Base-by-base conservation (phyloP, 2,888 invertebrate genomes). In the Plebejus anna region DNA sequence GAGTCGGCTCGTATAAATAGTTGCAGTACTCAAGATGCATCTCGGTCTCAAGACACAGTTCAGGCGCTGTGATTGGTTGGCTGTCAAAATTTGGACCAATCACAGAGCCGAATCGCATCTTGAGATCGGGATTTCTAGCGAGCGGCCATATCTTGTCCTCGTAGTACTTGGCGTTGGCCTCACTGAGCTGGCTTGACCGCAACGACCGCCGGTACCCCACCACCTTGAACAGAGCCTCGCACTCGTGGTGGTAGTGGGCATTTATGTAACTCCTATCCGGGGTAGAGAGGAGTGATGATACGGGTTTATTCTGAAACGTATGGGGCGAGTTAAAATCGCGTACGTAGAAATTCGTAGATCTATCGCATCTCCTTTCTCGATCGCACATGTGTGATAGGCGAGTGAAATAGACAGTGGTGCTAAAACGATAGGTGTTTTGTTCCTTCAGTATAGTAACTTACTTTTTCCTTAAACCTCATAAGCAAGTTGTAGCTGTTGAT, bases 181-280 rank as follows among this genome's bases (percentile, higher is more conserved):
- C 72, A 0, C 81, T 82, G 5, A 88, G 71, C 3, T 80, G 76
- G 6, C 38, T 22, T 1, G 75, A 9, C 2, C 38, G 42, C 9
- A 22, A 57, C 22, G 47, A 42, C n/a, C 47, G n/a, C 71, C 71
- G 36, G 47, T 42, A 42, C 47, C 22, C 71, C 9, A 75, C 13
- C 0, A 77, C 79, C 2, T 81, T 79, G 0, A 83, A 51, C 1
- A 87, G 77, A 0, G 82, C 77, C 0, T 84, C 83, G 59, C 92
- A 92, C 42, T 90, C 90, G 0, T 71, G 6, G 72, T 86, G 83
- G 79, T 92, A 92, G 70, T 90, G 83, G 0, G 82, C 81, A 77
- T 92, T 92, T 28, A 92, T 89, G 78, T 79, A 90, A 78, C 91
- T 88, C 0, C 91, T 83, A 51, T 91, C 91, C 0, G 77, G 55